A percentile compares a stretch with the other conserved stretches of the same genome.
Evolutionary conservation across 2,113 vertebrate species (phyloP).

Genomic region (Mormoops blainvillei): DNA sequence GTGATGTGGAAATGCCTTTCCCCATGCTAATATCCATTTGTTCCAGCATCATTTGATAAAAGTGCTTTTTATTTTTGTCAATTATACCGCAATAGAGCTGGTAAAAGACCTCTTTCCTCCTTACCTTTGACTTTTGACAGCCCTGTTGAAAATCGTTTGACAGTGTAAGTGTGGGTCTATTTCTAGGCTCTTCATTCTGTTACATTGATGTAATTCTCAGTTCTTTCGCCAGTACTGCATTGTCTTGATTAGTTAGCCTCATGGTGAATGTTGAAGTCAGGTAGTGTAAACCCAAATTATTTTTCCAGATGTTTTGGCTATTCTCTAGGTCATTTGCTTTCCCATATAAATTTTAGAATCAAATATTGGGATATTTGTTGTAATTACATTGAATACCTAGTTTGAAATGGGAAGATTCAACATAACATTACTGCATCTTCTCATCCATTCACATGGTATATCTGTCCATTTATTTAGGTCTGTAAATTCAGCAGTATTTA

Average conservation of each 20-base stretch:
- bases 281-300: not conserved
- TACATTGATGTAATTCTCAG: not conserved
- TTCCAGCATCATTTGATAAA: not conserved
- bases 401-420: not conserved
- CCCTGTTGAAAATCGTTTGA: conserved; percentile 1
- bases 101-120: not conserved
- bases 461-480: not conserved
- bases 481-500: conserved; percentile 4
- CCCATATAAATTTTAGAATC: conserved; percentile 17
- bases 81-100: not conserved
- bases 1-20: not conserved
- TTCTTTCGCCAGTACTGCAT: not conserved
- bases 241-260: not conserved
- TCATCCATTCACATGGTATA: not conserved
- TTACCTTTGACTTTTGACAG: not conserved
- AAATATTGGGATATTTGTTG: not conserved
- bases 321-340: not conserved
- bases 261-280: not conserved
- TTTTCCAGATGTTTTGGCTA: not conserved
- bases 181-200: not conserved
- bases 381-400: not conserved
- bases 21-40: not conserved
- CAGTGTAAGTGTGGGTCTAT: not conserved
- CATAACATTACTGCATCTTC: not conserved
- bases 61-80: not conserved